Base-by-base conservation (phyloP, 1,140 invertebrate species). In the Zophobas atratus region DNA sequence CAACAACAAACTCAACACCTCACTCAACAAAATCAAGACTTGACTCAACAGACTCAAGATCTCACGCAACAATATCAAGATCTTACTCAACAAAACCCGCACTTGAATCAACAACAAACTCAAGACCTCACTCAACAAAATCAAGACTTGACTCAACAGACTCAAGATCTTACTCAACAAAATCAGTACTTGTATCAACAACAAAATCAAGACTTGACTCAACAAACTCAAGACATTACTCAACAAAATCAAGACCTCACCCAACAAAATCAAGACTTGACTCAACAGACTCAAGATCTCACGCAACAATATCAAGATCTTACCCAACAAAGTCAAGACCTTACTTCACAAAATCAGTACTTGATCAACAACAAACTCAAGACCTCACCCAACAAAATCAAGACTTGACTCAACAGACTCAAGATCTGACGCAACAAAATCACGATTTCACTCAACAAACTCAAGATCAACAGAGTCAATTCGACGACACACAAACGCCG, bases 321-420 rank as follows among this genome's bases (percentile, higher is more conserved):
- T 46, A 72, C 49, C 1, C 78, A 77, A 72, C 79, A 77, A 74
- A 70, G 2, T 55, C 67, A 72, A 46, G 63, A 75, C 67, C 56
- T 73, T 6, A 67, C 55, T 1, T 63, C 63, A 36, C 71, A 73
- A 51, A 41, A 74, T 46, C 39, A 67, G n/a, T n/a, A 75, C n/a
- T 43, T 33, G 6, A 46, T 38, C 78, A 77, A 60, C 79, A 78
- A 55, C 57, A 76, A 53, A 46, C 32, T 32, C 49, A 63, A 51
- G 53, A 76, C 34, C 35, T 48, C 35, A 76, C 41, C 8, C 56
- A 51, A 60, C 49, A 48, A 76, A 67, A 3, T 49, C 6, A 75
- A 39, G 53, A 75, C 20, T 20, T 20, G 20, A 20, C 20, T 20
- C 20, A 20, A 20, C 20, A 20, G 20, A 20, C 20, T 20, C 73